A percentile compares a stretch with the other conserved stretches of the same genome.
Conservation (phyloP, 2,797 vertebrate species). For the Schizopygopsis pylzovi region DNA sequence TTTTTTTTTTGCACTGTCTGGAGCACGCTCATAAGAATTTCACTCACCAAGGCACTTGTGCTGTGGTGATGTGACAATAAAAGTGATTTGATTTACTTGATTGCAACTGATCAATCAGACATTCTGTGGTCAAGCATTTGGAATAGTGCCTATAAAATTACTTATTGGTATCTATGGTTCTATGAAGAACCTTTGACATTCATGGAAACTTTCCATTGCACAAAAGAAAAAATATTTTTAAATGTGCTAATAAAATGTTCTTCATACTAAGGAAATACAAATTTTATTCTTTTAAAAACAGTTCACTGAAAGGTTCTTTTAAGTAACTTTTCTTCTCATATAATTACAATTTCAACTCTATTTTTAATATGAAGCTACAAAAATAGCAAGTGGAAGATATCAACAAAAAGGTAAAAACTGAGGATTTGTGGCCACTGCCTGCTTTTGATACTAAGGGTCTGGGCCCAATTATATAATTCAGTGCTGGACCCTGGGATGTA, state of each 20-base stretch:
- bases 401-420: background rate
- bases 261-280: background rate
- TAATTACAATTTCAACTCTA: background rate
- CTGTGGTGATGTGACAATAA: no score
- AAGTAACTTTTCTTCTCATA: background rate
- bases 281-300: background rate
- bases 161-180: background rate
- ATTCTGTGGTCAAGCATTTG: slow-evolving; percentile 54
- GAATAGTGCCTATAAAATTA: slow-evolving; percentile 49
- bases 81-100: no score
- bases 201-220: background rate
- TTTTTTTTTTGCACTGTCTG: no score
- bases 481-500: slow-evolving; percentile 55
- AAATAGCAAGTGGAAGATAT: background rate
- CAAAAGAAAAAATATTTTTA: background rate
- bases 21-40: no score
- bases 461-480: slow-evolving; percentile 61
- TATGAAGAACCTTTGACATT: background rate
- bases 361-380: background rate
- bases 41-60: no score
- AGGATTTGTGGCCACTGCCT: slow-evolving; percentile 46
- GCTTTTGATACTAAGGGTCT: slow-evolving; percentile 59
- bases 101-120: background rate
- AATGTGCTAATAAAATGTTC: background rate
- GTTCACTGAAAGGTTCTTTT: background rate